Evolutionary conservation across 2,113 vertebrate species (phyloP).

Genomic region (Alethe castanea): DNA sequence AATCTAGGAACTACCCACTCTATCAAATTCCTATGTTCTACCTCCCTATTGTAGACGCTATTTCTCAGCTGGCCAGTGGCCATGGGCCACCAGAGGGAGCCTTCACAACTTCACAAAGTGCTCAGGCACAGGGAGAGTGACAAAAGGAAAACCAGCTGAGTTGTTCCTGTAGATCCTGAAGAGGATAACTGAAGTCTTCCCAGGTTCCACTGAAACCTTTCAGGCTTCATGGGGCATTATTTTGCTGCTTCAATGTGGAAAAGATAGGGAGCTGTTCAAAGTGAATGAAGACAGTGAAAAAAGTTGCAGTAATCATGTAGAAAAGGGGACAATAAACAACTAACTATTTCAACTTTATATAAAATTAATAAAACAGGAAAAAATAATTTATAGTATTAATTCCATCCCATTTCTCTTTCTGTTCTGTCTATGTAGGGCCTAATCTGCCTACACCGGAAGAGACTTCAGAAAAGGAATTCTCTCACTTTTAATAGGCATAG

Average conservation of each 20-base stretch:
- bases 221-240: background rate
- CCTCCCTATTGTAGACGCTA: background rate
- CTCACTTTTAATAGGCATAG: background rate
- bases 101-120: background rate
- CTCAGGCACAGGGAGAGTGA: background rate
- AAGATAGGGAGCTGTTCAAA: background rate
- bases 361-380: background rate
- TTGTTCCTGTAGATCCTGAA: background rate
- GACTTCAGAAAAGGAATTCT: background rate
- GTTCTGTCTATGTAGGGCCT: background rate
- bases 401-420: background rate
- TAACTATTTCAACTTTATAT: background rate
- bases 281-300: background rate
- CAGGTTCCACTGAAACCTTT: background rate
- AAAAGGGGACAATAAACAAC: background rate
- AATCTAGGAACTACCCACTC: background rate
- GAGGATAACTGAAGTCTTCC: background rate
- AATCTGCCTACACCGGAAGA: background rate
- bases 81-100: constrained; percentile 44
- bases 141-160: background rate
- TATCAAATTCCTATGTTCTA: background rate
- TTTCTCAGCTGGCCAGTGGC: background rate
- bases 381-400: background rate
- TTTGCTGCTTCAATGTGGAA: background rate
- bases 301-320: background rate